Evolutionary conservation across 2,113 vertebrate genomes (phyloP).

Genomic region (Asarcornis scutulata): DNA sequence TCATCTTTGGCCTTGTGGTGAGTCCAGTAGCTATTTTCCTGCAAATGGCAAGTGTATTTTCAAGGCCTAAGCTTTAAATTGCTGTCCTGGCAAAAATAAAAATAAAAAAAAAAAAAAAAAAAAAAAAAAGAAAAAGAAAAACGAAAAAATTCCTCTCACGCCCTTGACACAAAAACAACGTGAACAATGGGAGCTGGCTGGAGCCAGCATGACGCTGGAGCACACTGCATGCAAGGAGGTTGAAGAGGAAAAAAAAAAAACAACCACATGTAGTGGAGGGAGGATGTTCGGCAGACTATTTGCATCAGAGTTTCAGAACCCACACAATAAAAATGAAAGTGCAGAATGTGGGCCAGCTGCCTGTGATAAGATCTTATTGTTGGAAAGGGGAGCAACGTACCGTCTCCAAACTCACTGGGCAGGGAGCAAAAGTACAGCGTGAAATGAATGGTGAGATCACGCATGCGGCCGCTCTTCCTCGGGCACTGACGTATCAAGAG

Average conservation of each 20-base stretch:
- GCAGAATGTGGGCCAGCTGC: conserved; percentile 1
- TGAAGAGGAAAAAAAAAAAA: conserved; percentile 3
- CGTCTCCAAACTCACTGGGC: background rate
- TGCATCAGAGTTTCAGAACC: conserved; percentile 31
- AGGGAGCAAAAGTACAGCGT: background rate
- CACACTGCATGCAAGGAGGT: background rate
- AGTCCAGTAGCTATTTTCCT: background rate
- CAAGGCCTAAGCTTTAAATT: conserved; percentile 30
- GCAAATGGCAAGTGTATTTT: conserved; percentile 7
- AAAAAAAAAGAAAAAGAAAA: background rate
- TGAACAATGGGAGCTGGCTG: conserved; percentile 65
- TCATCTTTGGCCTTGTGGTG: conserved; percentile 15
- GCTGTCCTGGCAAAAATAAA: background rate
- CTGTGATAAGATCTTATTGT: conserved; percentile 59
- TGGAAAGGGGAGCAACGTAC: conserved; percentile 35
- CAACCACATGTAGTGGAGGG: background rate
- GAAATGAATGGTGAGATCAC: background rate
- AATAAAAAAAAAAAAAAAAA: background rate
- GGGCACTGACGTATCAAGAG: background rate
- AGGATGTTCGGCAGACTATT: conserved; percentile 66
- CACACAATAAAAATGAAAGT: conserved; percentile 57
- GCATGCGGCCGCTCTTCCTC: background rate
- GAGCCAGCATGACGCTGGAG: conserved; percentile 64
- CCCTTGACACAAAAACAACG: conserved; percentile 61
- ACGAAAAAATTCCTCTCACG: conserved; percentile 7